phyloP scores from a whole-genome alignment of 35 echinoderm and acorn worm species.

The Hemicentrotus pulcherrimus region DNA sequence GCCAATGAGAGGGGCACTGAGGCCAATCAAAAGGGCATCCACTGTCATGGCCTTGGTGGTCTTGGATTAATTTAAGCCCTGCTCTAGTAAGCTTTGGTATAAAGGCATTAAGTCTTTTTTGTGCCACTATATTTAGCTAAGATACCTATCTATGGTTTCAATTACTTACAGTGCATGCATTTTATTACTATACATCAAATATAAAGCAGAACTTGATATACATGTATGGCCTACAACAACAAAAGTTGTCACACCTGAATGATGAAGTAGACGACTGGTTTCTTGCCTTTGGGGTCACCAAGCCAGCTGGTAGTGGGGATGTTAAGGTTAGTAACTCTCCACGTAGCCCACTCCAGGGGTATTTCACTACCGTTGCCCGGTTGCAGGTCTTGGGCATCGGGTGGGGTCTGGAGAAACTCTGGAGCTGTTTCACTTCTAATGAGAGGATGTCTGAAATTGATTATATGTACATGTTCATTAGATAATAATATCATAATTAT shows the following conservation, averaged over 20 bases:
- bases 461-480: not conserved
- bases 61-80: no score
- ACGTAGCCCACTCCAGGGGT: constrained; percentile 16
- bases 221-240: no score
- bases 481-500: not conserved
- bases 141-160: no score
- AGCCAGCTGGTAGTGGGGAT: constrained; percentile 33
- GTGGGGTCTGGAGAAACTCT: not conserved
- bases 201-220: no score
- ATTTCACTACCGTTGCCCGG: not conserved
- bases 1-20: no score
- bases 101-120: no score
- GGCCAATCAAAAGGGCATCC: no score
- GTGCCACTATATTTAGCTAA: no score
- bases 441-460: not conserved
- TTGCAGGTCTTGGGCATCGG: not conserved
- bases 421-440: constrained; percentile 25
- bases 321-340: not conserved
- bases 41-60: no score
- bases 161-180: no score
- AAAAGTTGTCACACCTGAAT: not conserved
- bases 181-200: no score
- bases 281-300: constrained; percentile 32
- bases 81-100: no score
- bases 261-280: constrained; percentile 25